Evolutionary conservation across 2,888 invertebrate genomes (phyloP), one percentile per base, ranked within the genome.

Genomic region (Cephus rjabovi): DNA sequence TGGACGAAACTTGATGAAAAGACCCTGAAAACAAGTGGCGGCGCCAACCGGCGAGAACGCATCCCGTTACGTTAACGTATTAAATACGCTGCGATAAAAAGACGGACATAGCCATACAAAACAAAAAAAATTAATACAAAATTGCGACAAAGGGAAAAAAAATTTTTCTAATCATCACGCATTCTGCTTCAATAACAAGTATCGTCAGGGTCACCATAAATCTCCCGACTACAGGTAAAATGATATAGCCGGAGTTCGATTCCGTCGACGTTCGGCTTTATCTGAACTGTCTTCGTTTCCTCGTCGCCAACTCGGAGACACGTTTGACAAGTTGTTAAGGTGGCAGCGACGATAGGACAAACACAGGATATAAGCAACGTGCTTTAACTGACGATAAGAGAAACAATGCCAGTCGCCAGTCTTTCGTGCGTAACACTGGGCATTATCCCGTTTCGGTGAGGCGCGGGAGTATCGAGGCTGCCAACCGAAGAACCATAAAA

Each of bases 281-380:
- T 23, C n/a, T 4, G 15, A 4, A 11, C 31, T 33, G 68, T 75
- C 30, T 34, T 34, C 12, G 34, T 23, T 69, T 2, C 30, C 69
- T 34, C n/a, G 15, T 34, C 31, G 30, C 15, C 23, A n/a, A n/a
- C 31, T 75, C 23, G 31, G n/a, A 56, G 30, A 37, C n/a, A 40
- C 75, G 75, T 34, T 23, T 34, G 33, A 23, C 12, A 34, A 69
- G 31, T 75, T 37, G 23, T 69, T 31, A 30, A 75, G 34, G 4
- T 23, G 23, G 31, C 30, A 30, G 69, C 76, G 40, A 69, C 75
- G 68, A 71, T 31, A 33, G 75, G 77, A 75, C 81, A 82, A 80
- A 83, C 31, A 76, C 82, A 83, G 85, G 83, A 84, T 83, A 80
- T 79, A 79, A 77, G 79, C 82, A 83, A 85, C 85, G 84, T 85